phyloP scores from a whole-genome alignment of 2,797 vertebrate species.

The Pantherophis alleghaniensis region DNA sequence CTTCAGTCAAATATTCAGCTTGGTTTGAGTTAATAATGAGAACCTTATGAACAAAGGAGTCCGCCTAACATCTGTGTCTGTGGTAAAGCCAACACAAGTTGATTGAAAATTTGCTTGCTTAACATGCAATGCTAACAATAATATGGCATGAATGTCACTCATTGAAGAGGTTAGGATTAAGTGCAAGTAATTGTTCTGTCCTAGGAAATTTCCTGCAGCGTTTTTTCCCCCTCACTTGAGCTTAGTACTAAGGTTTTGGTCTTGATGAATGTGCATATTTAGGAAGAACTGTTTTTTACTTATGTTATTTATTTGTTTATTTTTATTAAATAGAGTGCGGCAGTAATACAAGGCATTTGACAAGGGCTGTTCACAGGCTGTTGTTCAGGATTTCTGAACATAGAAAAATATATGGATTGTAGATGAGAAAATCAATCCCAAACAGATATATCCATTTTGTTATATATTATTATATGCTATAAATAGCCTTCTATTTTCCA shows the following conservation, averaged over 20 bases:
- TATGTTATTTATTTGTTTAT: neutral
- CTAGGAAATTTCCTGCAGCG: conserved; percentile 27
- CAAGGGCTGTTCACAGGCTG: neutral
- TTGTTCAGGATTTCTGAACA: neutral
- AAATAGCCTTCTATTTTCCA: neutral
- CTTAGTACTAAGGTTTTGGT: neutral
- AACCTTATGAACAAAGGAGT: conserved; percentile 84
- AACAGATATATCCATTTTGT: neutral
- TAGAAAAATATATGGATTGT: neutral
- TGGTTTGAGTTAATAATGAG: conserved; percentile 82
- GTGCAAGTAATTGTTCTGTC: conserved; percentile 53
- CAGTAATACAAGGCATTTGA: conserved; percentile 15
- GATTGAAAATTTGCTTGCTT: conserved; percentile 78
- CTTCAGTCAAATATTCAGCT: conserved; percentile 80
- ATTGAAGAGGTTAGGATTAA: conserved; percentile 69
- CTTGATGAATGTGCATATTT: conserved; percentile 26
- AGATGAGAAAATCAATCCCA: neutral
- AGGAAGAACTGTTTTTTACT: neutral
- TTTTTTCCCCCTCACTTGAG: conserved; percentile 45
- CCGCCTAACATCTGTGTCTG: conserved; percentile 79
- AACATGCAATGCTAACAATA: conserved; percentile 72
- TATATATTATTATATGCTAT: neutral
- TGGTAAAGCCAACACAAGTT: conserved; percentile 82
- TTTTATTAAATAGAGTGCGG: neutral
- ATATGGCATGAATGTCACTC: conserved; percentile 70